Percentiles rank a stretch among this genome's conserved stretches.
Evolutionary conservation across 2,797 vertebrate genomes (phyloP).

Genomic region (Nannoperca australis): DNA sequence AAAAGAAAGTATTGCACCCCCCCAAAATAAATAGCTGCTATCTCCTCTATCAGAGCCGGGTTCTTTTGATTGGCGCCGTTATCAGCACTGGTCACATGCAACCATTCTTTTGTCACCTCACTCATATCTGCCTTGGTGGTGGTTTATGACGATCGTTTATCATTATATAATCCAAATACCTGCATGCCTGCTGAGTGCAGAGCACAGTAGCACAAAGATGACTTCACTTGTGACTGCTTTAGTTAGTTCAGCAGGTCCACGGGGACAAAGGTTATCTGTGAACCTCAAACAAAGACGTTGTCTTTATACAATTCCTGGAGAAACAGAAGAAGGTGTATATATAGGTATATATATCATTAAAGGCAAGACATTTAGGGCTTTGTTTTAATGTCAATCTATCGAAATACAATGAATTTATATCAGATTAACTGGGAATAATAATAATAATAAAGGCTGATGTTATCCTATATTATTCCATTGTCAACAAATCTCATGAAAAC

Average conservation of each 20-base stretch:
- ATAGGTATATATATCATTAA: too few species aligned
- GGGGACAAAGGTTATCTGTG: slow-evolving; percentile 19
- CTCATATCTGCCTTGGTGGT: slow-evolving; percentile 68
- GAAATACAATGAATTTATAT: background rate
- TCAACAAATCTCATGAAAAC: background rate
- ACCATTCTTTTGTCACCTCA: slow-evolving; percentile 60
- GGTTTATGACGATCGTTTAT: slow-evolving; percentile 60
- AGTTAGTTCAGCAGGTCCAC: slow-evolving; percentile 47
- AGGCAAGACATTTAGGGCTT: background rate
- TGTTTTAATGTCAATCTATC: background rate
- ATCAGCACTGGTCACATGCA: slow-evolving; percentile 45
- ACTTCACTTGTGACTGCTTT: slow-evolving; percentile 36
- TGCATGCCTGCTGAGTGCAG: slow-evolving; percentile 60
- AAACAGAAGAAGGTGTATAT: background rate
- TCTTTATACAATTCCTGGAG: slow-evolving; percentile 40
- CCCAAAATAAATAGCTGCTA: slow-evolving; percentile 22
- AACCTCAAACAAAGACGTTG: slow-evolving; percentile 52
- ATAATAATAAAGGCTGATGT: too few species aligned
- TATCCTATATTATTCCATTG: background rate
- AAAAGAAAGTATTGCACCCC: slow-evolving; percentile 33
- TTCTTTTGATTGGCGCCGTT: slow-evolving; percentile 29
- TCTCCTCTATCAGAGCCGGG: slow-evolving; percentile 54
- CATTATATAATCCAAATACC: slow-evolving; percentile 65
- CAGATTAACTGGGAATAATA: background rate
- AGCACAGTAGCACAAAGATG: slow-evolving; percentile 48